phyloP scores from a whole-genome alignment of 1,140 invertebrate species.

The Drosophila sp. region DNA sequence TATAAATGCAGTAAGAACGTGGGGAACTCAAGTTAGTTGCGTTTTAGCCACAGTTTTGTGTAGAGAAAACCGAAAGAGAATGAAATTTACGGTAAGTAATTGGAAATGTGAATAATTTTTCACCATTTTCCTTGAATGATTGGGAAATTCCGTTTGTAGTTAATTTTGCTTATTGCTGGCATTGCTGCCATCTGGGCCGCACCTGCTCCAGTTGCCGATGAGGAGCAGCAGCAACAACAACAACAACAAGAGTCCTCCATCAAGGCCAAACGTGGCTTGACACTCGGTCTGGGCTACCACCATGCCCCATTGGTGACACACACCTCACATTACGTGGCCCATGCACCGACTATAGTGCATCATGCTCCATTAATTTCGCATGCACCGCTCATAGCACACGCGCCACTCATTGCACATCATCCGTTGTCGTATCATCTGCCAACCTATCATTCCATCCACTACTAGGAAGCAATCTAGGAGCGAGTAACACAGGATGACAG shows the following conservation, averaged over 20 bases:
- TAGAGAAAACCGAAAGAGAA: slow-evolving; percentile 34
- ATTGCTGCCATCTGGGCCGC: slow-evolving; percentile 62
- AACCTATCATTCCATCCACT: slow-evolving; percentile 71
- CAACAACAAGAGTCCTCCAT: slow-evolving; percentile 51
- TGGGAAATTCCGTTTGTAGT: slow-evolving; percentile 33
- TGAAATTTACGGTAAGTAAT: slow-evolving; percentile 69
- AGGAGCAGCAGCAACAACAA: slow-evolving; percentile 15
- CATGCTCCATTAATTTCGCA: slow-evolving; percentile 72
- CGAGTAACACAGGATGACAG: background rate
- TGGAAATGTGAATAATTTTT: background rate
- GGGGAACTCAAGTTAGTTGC: slow-evolving; percentile 50
- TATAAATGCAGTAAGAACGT: slow-evolving; percentile 59
- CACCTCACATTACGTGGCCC: slow-evolving; percentile 63
- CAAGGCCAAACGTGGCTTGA: slow-evolving; percentile 72
- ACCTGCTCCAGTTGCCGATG: slow-evolving; percentile 58
- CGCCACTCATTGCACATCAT: slow-evolving; percentile 59
- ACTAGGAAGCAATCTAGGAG: slow-evolving; percentile 55
- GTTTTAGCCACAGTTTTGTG: slow-evolving; percentile 33
- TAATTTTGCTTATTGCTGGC: slow-evolving; percentile 64
- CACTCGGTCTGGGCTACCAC: slow-evolving; percentile 72
- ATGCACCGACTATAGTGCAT: slow-evolving; percentile 67
- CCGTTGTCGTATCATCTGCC: slow-evolving; percentile 73
- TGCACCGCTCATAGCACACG: slow-evolving; percentile 68
- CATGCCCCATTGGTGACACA: slow-evolving; percentile 73
- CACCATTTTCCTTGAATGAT: slow-evolving; percentile 26